Percentiles rank a stretch among this genome's conserved stretches.
These are phyloP conservation scores for Watersipora subatra DNA, from an alignment of 1,140 invertebrate species.

Conservation along the genomic window DNA sequence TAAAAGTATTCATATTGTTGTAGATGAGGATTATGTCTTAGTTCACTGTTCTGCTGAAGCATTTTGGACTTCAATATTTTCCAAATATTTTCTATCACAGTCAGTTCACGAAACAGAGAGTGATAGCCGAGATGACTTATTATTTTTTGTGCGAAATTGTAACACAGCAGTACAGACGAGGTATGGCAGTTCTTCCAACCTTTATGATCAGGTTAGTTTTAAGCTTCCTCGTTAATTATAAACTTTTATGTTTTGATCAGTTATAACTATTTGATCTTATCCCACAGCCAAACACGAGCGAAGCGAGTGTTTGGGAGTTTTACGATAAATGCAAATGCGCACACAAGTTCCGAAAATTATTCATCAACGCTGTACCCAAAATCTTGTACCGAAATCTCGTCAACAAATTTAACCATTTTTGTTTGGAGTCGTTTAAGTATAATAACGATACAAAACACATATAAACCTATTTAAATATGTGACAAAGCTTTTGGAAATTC, in stretches of 20 bases:
- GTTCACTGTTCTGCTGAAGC: not conserved
- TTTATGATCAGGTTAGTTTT: constrained; percentile 46
- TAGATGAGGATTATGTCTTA: not conserved
- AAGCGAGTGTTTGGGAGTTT: not conserved
- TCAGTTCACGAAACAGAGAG: constrained; percentile 47
- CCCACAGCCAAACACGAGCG: not conserved
- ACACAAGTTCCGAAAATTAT: not conserved
- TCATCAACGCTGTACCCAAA: no score
- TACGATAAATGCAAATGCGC: constrained; percentile 1
- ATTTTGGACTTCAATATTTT: constrained; percentile 91
- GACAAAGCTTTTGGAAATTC: no score
- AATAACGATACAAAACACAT: no score
- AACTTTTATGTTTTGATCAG: not conserved
- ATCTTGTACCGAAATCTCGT: no score
- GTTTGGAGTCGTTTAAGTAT: no score
- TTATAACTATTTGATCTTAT: not conserved
- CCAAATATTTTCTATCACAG: constrained; percentile 82
- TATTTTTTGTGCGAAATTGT: constrained; percentile 82
- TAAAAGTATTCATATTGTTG: no score
- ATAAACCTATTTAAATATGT: no score
- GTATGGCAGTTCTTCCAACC: constrained; percentile 67
- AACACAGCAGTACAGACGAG: constrained; percentile 69
- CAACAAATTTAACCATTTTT: no score
- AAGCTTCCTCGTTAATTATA: not conserved
- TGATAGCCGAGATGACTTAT: constrained; percentile 76